Percentiles rank a stretch among this genome's conserved stretches.
phyloP scores from a whole-genome alignment of 1,140 invertebrate genomes.

The Pseudomyrmex gracilis region DNA sequence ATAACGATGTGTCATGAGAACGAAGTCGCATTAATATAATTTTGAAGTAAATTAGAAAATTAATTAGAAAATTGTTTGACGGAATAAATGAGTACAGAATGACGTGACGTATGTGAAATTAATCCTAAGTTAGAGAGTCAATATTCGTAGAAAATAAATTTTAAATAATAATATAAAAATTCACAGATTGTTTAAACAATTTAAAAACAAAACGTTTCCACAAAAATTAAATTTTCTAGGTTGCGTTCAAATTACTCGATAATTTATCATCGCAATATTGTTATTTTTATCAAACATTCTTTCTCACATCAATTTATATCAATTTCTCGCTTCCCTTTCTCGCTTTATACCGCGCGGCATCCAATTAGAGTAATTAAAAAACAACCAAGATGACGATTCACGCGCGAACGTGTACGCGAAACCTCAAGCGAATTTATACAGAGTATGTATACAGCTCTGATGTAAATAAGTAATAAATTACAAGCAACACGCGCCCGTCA shows the following conservation, averaged over 20 bases:
- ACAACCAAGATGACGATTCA: slow-evolving; percentile 23
- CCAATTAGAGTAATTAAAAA: slow-evolving; percentile 65
- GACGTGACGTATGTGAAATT: no score
- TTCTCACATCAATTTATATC: slow-evolving; percentile 5
- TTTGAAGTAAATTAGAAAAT: no score
- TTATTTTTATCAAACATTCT: neutral
- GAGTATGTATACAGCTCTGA: slow-evolving; percentile 5
- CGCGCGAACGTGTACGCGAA: slow-evolving; percentile 4
- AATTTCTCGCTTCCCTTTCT: neutral
- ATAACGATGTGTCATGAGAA: no score
- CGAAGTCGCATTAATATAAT: no score
- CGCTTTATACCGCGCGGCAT: neutral
- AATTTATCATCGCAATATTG: neutral
- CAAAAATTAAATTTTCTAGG: neutral
- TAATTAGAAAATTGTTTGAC: no score
- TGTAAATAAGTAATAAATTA: slow-evolving; percentile 54
- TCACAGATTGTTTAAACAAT: no score
- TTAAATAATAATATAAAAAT: no score
- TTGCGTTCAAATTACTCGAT: neutral
- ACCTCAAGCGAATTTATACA: slow-evolving; percentile 24
- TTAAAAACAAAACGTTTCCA: neutral
- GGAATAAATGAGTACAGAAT: no score
- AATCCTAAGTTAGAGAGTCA: no score
- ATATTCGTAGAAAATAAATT: no score
- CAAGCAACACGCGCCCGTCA: neutral